Base-by-base conservation (phyloP, 1,140 invertebrate species). In the Drosophila guanche region DNA sequence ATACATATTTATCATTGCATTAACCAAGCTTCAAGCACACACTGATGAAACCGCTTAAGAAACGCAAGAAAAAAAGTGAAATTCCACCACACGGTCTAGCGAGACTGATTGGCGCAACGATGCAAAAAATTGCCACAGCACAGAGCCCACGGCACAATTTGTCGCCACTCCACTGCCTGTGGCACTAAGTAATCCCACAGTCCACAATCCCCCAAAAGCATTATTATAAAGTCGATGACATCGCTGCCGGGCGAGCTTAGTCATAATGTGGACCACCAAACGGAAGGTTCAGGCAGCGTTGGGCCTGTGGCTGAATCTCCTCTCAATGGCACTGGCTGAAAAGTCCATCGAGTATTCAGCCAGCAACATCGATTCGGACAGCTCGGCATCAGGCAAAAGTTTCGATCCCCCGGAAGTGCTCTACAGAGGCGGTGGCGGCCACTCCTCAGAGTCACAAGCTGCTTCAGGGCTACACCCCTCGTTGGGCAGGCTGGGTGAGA, bases 101-200 rank as follows among this genome's bases (percentile, higher is more conserved):
- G 89, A 72, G 73, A 89, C 89, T 90, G 90, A 90, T 90, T 88
- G 76, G 46, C 33, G 42, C 80, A 80, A 42, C 83, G 50, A 88
- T 59, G 83, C 83, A 61, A 40, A 88, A 73, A 90, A 80, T 90
- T 85, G 76, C 80, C 50, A 76, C 90, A 90, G 90, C 90, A 89
- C 71, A 79, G 90, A 90, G 90, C 90, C 85, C 71, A 79, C 59
- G 68, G 52, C 72, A 66, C 76, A 89, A 88, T 89, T 89, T 79
- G 65, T 73, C 79, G 79, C 79, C 76, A 89, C 47, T 42, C 42
- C 33, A 37, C 3, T 37, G 33, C 53, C 53, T 43, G 22, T 29
- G 54, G 43, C 53, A 58, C 54, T 29, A 51, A 55, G 37, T 52
- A 23, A 45, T 66, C 47, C 62, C 58, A 51, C 45, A 76, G 65